These are phyloP conservation scores for Botia kubotai DNA, from an alignment of 2,797 vertebrate genomes.

Conservation along the genomic window DNA sequence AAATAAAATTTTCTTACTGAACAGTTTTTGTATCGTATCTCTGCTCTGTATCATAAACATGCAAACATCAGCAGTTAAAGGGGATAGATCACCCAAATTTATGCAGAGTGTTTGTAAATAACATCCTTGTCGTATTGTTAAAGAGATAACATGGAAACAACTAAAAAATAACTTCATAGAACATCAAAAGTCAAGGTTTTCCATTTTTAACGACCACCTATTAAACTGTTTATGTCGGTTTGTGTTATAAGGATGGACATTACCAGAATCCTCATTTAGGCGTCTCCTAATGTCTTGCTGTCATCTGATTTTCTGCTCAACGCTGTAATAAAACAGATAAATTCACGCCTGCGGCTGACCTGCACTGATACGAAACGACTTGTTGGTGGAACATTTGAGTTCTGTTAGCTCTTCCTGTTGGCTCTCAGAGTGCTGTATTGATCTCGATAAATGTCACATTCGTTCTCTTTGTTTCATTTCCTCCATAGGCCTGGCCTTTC, in stretches of 20 bases:
- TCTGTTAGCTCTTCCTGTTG: constrained; percentile 47
- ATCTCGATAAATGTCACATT: constrained; percentile 66
- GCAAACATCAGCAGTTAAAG: background rate
- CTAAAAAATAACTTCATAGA: too few relatives aligned
- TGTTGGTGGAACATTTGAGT: constrained; percentile 49
- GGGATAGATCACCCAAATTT: background rate
- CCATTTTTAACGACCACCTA: background rate
- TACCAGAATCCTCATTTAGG: constrained; percentile 10
- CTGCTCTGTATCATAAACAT: background rate
- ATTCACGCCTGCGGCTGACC: constrained; percentile 38
- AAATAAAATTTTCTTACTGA: constrained; percentile 67
- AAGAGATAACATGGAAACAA: too few relatives aligned
- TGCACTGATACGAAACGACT: constrained; percentile 52
- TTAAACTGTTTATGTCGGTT: background rate
- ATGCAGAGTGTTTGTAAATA: background rate
- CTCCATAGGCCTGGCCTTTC: constrained; percentile 60
- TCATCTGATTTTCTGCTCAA: constrained; percentile 21
- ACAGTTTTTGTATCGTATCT: background rate
- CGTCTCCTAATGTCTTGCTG: constrained; percentile 23
- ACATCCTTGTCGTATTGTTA: too few relatives aligned
- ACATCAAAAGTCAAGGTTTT: too few relatives aligned
- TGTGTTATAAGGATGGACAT: constrained; percentile 11
- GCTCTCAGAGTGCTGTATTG: constrained; percentile 56
- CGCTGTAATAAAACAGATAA: constrained; percentile 37
- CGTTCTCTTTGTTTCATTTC: constrained; percentile 55